Conservation (phyloP, 2,888 invertebrate species). For the Odontomyia ornata region DNA sequence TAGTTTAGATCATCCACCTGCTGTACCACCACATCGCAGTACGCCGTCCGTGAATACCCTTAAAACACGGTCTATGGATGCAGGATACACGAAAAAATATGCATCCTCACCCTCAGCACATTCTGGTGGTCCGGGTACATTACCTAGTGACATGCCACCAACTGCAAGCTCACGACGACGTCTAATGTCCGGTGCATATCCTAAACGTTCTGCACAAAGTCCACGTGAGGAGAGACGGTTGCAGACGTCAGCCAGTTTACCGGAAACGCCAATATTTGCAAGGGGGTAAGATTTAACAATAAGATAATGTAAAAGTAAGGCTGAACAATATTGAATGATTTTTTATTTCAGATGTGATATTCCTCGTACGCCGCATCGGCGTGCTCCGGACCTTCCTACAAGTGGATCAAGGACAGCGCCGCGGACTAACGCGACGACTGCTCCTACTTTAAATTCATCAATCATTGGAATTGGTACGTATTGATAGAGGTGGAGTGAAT, state of each 20-base stretch:
- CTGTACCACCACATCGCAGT: constrained; percentile 75
- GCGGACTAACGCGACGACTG: constrained; percentile 65
- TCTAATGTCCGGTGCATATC: constrained; percentile 63
- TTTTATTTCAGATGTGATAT: constrained; percentile 71
- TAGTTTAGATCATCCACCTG: constrained; percentile 66
- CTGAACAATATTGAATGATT: background rate
- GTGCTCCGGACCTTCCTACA: constrained; percentile 65
- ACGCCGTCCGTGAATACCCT: constrained; percentile 72
- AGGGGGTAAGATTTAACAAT: constrained; percentile 69
- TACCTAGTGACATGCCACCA: constrained; percentile 75
- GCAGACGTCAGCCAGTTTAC: constrained; percentile 86
- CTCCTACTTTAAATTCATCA: constrained; percentile 63
- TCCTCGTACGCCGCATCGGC: constrained; percentile 80
- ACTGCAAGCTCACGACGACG: constrained; percentile 65
- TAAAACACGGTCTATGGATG: constrained; percentile 87
- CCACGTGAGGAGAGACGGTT: constrained; percentile 71
- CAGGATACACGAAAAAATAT: constrained; percentile 74
- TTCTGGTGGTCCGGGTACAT: constrained; percentile 69
- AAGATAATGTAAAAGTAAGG: background rate
- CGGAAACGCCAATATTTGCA: constrained; percentile 89
- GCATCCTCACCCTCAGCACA: constrained; percentile 67
- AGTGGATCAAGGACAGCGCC: constrained; percentile 69
- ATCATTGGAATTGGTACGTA: constrained; percentile 60
- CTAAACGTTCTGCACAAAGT: constrained; percentile 66
- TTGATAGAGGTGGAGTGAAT: background rate